A percentile compares a stretch with the other conserved stretches of the same genome.
Evolutionary conservation across 2,113 vertebrate genomes (phyloP).

Genomic region (Pavo muticus): DNA sequence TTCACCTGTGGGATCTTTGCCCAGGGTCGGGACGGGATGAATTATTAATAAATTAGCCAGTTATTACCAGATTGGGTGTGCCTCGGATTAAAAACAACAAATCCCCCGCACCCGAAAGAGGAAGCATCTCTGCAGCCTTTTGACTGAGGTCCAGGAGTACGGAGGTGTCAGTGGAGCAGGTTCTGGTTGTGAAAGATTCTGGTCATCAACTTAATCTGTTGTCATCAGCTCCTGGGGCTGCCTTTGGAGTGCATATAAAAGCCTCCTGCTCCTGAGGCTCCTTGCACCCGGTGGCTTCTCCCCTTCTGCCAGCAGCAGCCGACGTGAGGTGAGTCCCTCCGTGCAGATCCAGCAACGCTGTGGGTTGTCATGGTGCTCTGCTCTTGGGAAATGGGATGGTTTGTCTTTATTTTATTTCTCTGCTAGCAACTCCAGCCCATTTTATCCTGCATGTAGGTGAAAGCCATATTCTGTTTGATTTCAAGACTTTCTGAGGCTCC

Average conservation of each 20-base stretch:
- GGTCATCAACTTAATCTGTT: slow-evolving; percentile 50
- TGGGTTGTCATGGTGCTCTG: rapidly evolving
- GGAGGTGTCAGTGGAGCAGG: slow-evolving; percentile 49
- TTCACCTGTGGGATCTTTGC: neutral
- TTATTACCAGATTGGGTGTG: slow-evolving; percentile 31
- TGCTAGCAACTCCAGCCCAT: rapidly evolving
- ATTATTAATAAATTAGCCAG: slow-evolving; percentile 3
- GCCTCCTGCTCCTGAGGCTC: neutral
- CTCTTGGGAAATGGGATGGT: rapidly evolving
- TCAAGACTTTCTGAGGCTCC: neutral
- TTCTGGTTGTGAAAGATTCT: slow-evolving; percentile 65
- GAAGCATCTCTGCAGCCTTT: slow-evolving; percentile 4
- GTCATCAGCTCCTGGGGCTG: neutral
- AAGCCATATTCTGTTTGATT: rapidly evolving
- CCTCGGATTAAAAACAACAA: neutral
- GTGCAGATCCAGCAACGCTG: rapidly evolving
- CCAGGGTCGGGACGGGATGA: neutral
- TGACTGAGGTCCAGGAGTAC: slow-evolving; percentile 37
- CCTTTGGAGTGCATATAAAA: slow-evolving; percentile 30
- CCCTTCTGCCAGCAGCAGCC: neutral
- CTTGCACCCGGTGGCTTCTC: neutral
- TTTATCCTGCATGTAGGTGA: rapidly evolving
- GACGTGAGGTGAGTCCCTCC: neutral
- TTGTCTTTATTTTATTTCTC: neutral
- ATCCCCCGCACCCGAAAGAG: neutral